Base-by-base conservation (phyloP, 1,140 invertebrate species). In the Hyphantria cunea region DNA sequence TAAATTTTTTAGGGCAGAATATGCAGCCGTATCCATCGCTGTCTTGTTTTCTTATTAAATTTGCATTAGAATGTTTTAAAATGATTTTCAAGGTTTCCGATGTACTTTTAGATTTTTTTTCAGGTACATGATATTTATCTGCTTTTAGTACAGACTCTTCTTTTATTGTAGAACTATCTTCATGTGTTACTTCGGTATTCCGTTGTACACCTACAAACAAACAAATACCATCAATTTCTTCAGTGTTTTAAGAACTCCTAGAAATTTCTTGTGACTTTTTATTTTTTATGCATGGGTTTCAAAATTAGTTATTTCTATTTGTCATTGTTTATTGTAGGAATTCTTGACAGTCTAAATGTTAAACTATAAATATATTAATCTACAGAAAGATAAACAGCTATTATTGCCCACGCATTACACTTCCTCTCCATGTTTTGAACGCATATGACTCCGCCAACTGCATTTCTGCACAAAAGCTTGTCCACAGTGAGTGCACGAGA, bases 401-500 rank as follows among this genome's bases (percentile, higher is more conserved):
- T 25, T 25, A 25, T 25, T 3, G 5, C 17, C 17, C 5, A 25
- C 17, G 17, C 17, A 25, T 5, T 25, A 25, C 1, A 25, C 17
- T 25, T 25, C 17, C 17, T 47, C 15, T 11, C 44, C 44, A 15
- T 82, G 80, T 44, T 76, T 80, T 11, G 66, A 53, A 7, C 66
- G 55, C 76, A 80, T 74, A 54, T 84, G 82, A 0, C 47, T 71
- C 31, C 25, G 76, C 62, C 63, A 89, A 49, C 68, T 85, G 74
- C 58, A 79, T 52, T 70, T 86, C 64, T 62, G 80, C 0, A 79
- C 78, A 12, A 78, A 83, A 25, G 64, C 70, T 61, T 70, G 65
- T 0, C 70, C 78, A 56, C 89, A 92, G 2, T 83, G 13, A 0
- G 76, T 60, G 39, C 91, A 92, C 4, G 76, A 73, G 25, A 72